phyloP scores from a whole-genome alignment of 2,888 invertebrate species.

The Uloborus plumipes region DNA sequence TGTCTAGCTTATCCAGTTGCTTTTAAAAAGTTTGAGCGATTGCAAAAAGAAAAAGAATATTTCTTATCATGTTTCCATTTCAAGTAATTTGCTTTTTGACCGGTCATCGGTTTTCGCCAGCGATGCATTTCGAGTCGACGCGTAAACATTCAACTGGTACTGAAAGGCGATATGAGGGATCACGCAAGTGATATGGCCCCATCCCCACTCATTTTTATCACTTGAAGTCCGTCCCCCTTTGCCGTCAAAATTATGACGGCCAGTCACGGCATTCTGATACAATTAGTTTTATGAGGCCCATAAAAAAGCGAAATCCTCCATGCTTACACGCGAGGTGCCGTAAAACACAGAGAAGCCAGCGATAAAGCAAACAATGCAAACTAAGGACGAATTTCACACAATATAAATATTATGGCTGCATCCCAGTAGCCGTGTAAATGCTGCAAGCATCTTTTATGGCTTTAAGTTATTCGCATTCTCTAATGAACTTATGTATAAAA shows the following conservation, averaged over 20 bases:
- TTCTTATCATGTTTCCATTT: too few species aligned
- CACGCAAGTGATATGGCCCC: slow-evolving; percentile 21
- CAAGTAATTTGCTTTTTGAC: too few species aligned
- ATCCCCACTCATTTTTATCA: slow-evolving; percentile 40
- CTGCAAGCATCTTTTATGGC: too few species aligned
- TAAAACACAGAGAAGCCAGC: slow-evolving; percentile 27
- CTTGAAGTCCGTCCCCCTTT: slow-evolving; percentile 18
- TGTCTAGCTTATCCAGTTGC: too few species aligned
- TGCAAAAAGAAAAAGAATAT: too few species aligned
- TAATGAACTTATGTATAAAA: too few species aligned
- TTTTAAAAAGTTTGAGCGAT: too few species aligned
- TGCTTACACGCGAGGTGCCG: slow-evolving; percentile 13
- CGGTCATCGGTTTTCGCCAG: too few species aligned
- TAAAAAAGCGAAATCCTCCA: slow-evolving; percentile 4
- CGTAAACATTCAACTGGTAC: background rate
- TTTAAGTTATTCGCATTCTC: too few species aligned
- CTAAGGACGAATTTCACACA: slow-evolving; percentile 19
- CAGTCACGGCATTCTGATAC: slow-evolving; percentile 41
- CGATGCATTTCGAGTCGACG: background rate
- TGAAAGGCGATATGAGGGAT: slow-evolving; percentile 19
- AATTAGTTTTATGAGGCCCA: slow-evolving; percentile 47
- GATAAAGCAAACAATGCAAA: slow-evolving; percentile 44
- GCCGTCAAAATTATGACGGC: slow-evolving; percentile 36
- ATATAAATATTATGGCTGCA: slow-evolving; percentile 43
- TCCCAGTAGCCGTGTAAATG: too few species aligned